phyloP scores from a whole-genome alignment of 2,797 vertebrate species.

The Gymnopithys bicolor region DNA sequence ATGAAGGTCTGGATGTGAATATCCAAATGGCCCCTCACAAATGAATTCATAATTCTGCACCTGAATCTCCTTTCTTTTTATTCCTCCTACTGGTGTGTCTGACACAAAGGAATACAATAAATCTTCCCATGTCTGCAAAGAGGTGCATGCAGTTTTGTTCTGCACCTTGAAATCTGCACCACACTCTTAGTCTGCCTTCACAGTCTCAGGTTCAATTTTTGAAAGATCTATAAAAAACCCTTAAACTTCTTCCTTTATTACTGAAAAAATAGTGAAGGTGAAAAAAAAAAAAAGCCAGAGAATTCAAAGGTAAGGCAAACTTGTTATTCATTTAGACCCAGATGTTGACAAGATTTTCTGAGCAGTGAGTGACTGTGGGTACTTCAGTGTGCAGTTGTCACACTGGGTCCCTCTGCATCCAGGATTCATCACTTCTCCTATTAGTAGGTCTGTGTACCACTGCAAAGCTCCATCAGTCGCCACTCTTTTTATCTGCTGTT shows the following conservation, averaged over 20 bases:
- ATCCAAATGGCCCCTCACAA: background rate
- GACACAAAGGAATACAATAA: background rate
- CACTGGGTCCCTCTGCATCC: background rate
- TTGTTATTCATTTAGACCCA: background rate
- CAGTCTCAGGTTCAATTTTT: background rate
- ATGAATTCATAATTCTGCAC: background rate
- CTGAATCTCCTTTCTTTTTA: background rate
- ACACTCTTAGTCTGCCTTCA: background rate
- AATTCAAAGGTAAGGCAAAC: background rate
- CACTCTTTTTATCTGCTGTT: background rate
- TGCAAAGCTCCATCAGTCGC: background rate
- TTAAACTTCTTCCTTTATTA: background rate
- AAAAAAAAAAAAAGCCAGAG: background rate
- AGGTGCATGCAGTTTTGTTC: background rate
- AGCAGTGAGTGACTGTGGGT: background rate
- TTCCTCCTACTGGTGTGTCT: background rate
- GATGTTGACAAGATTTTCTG: background rate
- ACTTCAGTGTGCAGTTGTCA: rapidly evolving
- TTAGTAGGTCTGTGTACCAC: background rate
- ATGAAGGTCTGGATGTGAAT: background rate
- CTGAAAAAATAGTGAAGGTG: background rate
- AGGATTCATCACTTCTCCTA: background rate
- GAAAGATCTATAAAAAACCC: background rate
- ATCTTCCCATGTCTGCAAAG: background rate
- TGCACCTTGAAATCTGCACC: background rate